These are phyloP conservation scores for Agrotis ipsilon DNA, from an alignment of 2,888 invertebrate species.

Conservation along the genomic window DNA sequence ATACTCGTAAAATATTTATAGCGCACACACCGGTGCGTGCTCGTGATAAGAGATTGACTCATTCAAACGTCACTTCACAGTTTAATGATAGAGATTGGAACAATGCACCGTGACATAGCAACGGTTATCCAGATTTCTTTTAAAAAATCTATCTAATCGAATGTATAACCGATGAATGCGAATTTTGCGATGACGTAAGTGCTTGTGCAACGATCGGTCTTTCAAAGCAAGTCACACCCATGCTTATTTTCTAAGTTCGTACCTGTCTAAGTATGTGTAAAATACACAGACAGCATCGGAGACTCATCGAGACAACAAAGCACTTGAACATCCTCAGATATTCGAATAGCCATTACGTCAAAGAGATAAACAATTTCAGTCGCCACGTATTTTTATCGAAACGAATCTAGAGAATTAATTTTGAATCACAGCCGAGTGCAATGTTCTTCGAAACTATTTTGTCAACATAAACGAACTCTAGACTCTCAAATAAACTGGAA, in stretches of 20 bases:
- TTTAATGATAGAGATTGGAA: slow-evolving; percentile 54
- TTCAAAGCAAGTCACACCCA: background rate
- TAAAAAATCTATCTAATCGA: slow-evolving; percentile 8
- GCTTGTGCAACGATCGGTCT: background rate
- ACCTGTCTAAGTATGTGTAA: background rate
- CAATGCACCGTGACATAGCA: slow-evolving; percentile 38
- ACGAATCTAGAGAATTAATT: slow-evolving; percentile 51
- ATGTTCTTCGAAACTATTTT: slow-evolving; percentile 74
- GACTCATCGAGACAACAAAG: slow-evolving; percentile 6
- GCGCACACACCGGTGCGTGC: slow-evolving; percentile 42
- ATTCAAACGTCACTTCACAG: slow-evolving; percentile 68
- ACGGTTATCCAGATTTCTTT: slow-evolving; percentile 35
- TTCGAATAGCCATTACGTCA: slow-evolving; percentile 28
- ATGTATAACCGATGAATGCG: background rate
- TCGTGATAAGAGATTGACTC: slow-evolving; percentile 72
- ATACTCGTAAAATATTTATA: slow-evolving; percentile 64
- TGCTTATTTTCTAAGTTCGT: slow-evolving; percentile 15
- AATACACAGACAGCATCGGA: background rate
- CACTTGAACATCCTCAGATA: background rate
- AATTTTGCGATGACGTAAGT: slow-evolving; percentile 13
- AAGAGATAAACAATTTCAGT: slow-evolving; percentile 34
- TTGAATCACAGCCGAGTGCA: slow-evolving; percentile 67
- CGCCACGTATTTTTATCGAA: slow-evolving; percentile 36
- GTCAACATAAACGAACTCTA: slow-evolving; percentile 82
- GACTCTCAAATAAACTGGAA: slow-evolving; percentile 80